These are phyloP conservation scores for Argynnis bischoffii DNA, from an alignment of 2,888 invertebrate species.

Conservation along the genomic window DNA sequence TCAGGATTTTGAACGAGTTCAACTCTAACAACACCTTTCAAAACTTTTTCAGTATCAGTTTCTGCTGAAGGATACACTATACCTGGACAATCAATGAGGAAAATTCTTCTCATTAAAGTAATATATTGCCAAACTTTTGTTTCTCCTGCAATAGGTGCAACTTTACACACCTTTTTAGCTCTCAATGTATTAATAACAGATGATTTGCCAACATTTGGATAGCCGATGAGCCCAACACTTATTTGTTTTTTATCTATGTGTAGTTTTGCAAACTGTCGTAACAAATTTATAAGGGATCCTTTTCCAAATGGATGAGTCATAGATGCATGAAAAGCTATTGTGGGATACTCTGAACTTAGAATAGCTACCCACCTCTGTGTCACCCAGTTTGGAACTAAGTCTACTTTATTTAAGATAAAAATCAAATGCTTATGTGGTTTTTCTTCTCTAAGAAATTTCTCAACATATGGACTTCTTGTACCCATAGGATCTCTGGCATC, in stretches of 20 bases:
- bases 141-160: conserved; percentile 98
- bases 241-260: conserved; percentile 99
- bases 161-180: conserved; percentile 98
- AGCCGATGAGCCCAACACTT: conserved; percentile 99
- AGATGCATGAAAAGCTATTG: conserved; percentile 99
- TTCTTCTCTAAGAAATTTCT: conserved; percentile 95
- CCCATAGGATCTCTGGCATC: conserved; percentile 99
- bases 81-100: conserved; percentile 99
- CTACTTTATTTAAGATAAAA: conserved; percentile 98
- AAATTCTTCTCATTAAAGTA: conserved; percentile 97
- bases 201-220: conserved; percentile 99
- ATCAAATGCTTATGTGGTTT: conserved; percentile 98
- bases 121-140: conserved; percentile 99
- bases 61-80: conserved; percentile 98
- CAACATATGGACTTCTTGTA: conserved; percentile 95
- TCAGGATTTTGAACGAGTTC: conserved; percentile 97
- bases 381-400: conserved; percentile 98
- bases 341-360: conserved; percentile 97
- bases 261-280: conserved; percentile 97
- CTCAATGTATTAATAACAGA: conserved; percentile 98
- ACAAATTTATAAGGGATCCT: conserved; percentile 96
- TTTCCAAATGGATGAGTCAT: conserved; percentile 98
- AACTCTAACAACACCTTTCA: conserved; percentile 98
- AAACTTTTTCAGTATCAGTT: conserved; percentile 95
- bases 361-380: conserved; percentile 98